These are phyloP conservation scores for Eudyptes chrysolophus DNA, from an alignment of 2,113 vertebrate species.

Conservation along the genomic window DNA sequence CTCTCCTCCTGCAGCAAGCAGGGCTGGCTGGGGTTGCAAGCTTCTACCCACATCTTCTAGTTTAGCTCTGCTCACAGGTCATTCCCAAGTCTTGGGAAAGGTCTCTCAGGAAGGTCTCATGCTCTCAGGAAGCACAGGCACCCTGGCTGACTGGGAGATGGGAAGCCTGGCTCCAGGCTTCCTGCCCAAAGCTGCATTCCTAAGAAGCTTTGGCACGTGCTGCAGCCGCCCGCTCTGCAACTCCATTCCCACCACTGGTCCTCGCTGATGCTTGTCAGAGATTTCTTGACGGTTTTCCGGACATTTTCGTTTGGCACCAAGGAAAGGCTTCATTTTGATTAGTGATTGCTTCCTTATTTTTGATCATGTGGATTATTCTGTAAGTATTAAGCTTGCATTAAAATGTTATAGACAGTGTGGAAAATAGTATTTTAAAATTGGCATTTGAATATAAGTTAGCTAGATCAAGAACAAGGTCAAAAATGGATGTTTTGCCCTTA, in stretches of 20 bases:
- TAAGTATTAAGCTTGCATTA: background rate
- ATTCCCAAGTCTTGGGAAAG: background rate
- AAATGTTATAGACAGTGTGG: background rate
- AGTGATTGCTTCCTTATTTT: background rate
- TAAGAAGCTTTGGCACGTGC: accelerated
- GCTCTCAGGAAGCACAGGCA: background rate
- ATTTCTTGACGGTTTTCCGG: background rate
- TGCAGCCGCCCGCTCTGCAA: accelerated
- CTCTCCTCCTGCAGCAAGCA: background rate
- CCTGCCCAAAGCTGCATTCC: accelerated
- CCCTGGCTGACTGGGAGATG: background rate
- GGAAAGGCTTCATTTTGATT: background rate
- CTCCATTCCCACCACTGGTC: background rate
- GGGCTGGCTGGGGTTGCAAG: background rate
- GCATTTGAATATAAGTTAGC: background rate
- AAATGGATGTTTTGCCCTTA: background rate
- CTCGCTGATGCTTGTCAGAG: background rate
- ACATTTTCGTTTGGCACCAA: background rate
- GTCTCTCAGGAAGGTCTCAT: background rate
- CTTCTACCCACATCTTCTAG: background rate
- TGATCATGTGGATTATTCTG: background rate
- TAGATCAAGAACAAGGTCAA: background rate
- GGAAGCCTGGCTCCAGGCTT: background rate
- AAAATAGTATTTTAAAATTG: background rate
- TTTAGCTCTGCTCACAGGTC: background rate